Base-by-base conservation (phyloP, 2,113 vertebrate genomes). In the Ciconia maguari region DNA sequence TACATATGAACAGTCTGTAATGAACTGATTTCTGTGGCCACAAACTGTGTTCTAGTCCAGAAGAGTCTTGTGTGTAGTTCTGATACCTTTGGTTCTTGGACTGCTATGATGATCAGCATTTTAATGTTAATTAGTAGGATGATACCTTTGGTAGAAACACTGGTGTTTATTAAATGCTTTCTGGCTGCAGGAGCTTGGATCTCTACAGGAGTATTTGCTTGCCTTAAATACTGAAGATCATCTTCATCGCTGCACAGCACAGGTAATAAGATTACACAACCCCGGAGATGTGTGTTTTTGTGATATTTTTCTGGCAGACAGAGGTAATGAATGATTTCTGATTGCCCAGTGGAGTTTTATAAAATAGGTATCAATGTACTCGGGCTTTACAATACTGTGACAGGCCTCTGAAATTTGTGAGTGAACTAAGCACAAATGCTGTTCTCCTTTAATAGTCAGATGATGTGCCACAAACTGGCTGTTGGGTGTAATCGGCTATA, bases 181-280 rank as follows among this genome's bases (percentile, higher is more conserved):
- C 15, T 97, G 93, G 49, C 81, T 91, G 8, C 98, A 99, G 99
- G 98, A 99, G 85, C 98, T 99, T 51, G 99, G 98, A 66, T 94
- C 98, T 96, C 98, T 99, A 58, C 99, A 99, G 97, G 99, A 99
- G 64, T 99, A 99, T 97, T 98, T 99, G 96, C 97, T 99, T 93
- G 99, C 99, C 96, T 98, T 99, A 98, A 99, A 99, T 91, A 99
- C 99, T 2, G 99, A 99, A 51, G 99, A 99, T 97, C 98, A 99
- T 97, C 98, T 99, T 91, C 97, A 99, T 93, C 98, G 97, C 93
- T 99, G 98, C 96, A 99, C 99, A 17, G 98, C 98, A 51, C 98
- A 99, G 99, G 99, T 99, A 98, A 62, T 20, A 44, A 55, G 69
- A 36, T 7, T 46, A 51, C 51, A 16, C 34, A 58, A 2, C 64